phyloP scores from a whole-genome alignment of 2,888 invertebrate genomes.

The Platerodrilus igneus region DNA sequence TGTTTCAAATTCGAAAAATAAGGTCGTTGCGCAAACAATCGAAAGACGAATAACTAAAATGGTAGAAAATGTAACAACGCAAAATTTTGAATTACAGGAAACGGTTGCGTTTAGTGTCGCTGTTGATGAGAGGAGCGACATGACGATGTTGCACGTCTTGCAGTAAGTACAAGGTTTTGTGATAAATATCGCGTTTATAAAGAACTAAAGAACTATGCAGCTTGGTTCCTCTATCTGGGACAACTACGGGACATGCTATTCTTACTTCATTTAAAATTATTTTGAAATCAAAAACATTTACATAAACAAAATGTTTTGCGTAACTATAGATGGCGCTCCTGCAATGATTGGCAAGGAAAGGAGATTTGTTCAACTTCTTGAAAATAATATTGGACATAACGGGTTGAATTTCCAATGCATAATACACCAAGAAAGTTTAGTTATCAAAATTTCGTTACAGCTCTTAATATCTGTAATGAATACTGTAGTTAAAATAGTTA shows the following conservation, averaged over 20 bases:
- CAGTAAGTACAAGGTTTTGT: constrained; percentile 14
- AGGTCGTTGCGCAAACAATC: constrained; percentile 20
- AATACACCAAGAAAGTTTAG: constrained; percentile 13
- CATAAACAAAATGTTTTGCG: too few species aligned
- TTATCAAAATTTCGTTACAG: constrained; percentile 11
- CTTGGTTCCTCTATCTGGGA: constrained; percentile 8
- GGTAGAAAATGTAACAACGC: constrained; percentile 20
- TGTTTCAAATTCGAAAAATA: constrained; percentile 13
- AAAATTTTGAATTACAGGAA: constrained; percentile 19
- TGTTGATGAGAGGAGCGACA: constrained; percentile 18
- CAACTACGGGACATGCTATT: too few species aligned
- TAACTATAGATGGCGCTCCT: too few species aligned
- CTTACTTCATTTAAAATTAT: too few species aligned
- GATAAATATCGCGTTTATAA: constrained; percentile 12
- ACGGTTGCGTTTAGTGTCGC: constrained; percentile 20
- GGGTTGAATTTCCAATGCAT: constrained; percentile 13
- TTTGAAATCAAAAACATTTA: too few species aligned
- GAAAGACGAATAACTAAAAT: constrained; percentile 15
- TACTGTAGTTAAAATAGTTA: constrained; percentile 13
- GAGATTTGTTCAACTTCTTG: constrained; percentile 11
- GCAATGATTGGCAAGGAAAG: too few species aligned
- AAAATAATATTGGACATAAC: constrained; percentile 15
- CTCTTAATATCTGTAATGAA: constrained; percentile 12
- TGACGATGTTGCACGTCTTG: constrained; percentile 19
- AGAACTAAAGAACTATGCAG: constrained; percentile 6